Evolutionary conservation across 2,888 invertebrate genomes (phyloP), one percentile per base, ranked within the genome.

Genomic region (Thecocarcelia acutangulata): DNA sequence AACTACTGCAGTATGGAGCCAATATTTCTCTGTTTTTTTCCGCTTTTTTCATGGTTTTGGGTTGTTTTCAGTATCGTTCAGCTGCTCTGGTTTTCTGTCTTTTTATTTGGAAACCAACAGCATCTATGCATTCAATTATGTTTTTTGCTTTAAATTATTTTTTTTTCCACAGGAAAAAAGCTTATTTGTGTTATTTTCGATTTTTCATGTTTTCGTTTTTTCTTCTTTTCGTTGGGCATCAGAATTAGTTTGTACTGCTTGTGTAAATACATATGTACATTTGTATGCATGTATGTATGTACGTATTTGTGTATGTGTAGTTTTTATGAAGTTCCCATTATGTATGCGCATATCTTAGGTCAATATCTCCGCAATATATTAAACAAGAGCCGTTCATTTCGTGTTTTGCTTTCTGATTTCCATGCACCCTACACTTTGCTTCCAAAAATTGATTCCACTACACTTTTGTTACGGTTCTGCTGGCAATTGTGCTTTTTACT

Each of bases 261-360:
- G 11, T 74, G 24, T 46, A 9, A 42, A 13, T 52, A 24, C 1
- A 4, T 52, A 24, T 52, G 12, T 50, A 24, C 4, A 11, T 37
- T 11, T 56, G 2, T 12, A 17, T 15, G 19, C n/a, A n/a, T n/a
- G n/a, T 52, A 24, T 1, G 6, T 52, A 24, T 52, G 12, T 50
- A 24, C 4, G 6, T 28, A 4, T 5, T 13, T n/a, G n/a, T 61
- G 12, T 56, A 15, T 76, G 37, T 15, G 50, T 42, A 64, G 33
- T 70, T 68, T 68, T 56, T 44, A 21, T 59, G 46, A 54, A 52
- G 72, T 40, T 61, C 21, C 21, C 40, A 72, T 76, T 73, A 69
- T 66, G 28, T 72, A 66, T 80, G 75, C 80, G 50, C 81, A 81
- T 77, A 81, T 73, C 68, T 73, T 58, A 63, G 54, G 50, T 58